Conservation (phyloP, 2,113 vertebrate genomes). For the Rostratula benghalensis region DNA sequence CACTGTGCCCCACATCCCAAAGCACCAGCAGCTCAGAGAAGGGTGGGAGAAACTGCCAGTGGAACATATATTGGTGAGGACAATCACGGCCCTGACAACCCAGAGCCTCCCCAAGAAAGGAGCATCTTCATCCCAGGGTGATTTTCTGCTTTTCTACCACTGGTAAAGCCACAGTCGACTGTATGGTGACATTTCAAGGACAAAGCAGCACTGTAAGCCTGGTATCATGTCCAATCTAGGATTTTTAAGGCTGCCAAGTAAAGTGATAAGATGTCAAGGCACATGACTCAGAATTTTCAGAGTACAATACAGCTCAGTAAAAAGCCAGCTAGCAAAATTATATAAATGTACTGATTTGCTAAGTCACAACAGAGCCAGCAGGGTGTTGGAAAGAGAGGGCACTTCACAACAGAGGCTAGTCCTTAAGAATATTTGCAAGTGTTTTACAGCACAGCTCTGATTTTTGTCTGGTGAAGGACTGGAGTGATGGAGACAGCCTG, state of each 20-base stretch:
- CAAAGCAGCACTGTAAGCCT: background rate
- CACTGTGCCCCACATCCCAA: rapidly evolving
- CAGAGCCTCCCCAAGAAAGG: background rate
- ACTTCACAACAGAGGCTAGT: background rate
- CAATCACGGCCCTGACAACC: background rate
- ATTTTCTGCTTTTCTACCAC: background rate
- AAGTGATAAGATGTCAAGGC: constrained; percentile 43
- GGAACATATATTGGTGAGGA: background rate
- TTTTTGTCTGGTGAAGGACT: background rate
- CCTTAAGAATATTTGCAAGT: background rate
- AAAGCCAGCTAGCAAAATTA: constrained; percentile 40
- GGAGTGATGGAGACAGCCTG: background rate
- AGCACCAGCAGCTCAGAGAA: background rate
- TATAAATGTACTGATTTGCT: constrained; percentile 19
- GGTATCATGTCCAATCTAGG: background rate
- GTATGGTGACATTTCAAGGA: background rate
- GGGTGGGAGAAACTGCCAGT: background rate
- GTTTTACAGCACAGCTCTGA: background rate
- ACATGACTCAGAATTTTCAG: constrained; percentile 47
- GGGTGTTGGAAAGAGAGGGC: background rate
- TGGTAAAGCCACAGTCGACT: background rate
- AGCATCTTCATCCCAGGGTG: rapidly evolving
- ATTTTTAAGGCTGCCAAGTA: constrained; percentile 37
- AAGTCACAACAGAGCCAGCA: constrained; percentile 33
- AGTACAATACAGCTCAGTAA: constrained; percentile 44